Evolutionary conservation across 2,113 vertebrate genomes (phyloP).

Genomic region (Heterotis niloticus): DNA sequence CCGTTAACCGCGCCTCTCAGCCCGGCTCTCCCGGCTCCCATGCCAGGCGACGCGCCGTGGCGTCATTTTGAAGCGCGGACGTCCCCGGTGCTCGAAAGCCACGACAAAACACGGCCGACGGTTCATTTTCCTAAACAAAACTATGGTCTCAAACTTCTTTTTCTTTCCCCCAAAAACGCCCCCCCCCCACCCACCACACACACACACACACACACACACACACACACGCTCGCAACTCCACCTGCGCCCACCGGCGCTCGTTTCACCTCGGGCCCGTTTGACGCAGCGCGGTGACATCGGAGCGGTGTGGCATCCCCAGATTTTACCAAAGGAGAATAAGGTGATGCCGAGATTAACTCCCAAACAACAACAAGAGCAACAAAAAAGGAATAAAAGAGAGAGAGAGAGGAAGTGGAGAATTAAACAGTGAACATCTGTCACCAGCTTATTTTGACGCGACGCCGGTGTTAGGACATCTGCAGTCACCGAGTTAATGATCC

Average conservation of each 20-base stretch:
- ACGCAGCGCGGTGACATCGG: slow-evolving; percentile 62
- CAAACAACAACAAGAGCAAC: no score
- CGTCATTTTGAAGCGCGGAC: no score
- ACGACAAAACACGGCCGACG: slow-evolving; percentile 34
- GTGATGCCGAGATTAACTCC: slow-evolving; percentile 76
- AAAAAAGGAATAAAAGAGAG: no score
- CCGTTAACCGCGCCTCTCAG: slow-evolving; percentile 72
- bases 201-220: no score
- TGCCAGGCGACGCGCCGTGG: no score
- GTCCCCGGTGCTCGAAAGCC: slow-evolving; percentile 40
- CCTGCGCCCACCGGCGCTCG: not conserved
- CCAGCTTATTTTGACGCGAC: slow-evolving; percentile 70
- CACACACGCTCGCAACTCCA: no score
- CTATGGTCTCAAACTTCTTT: slow-evolving; percentile 15
- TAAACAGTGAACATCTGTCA: slow-evolving; percentile 77
- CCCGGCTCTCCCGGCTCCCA: slow-evolving; percentile 56
- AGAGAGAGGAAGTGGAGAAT: slow-evolving; percentile 64
- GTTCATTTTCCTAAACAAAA: slow-evolving; percentile 34
- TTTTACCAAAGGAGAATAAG: slow-evolving; percentile 50
- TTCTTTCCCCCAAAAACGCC: no score
- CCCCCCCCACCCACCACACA: no score
- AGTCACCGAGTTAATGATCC: slow-evolving; percentile 79
- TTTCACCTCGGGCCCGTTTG: slow-evolving; percentile 60
- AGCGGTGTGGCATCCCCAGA: slow-evolving; percentile 58
- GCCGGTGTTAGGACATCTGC: slow-evolving; percentile 78